These are phyloP conservation scores for Acinonyx jubatus DNA, from an alignment of 2,113 vertebrate species.

Conservation along the genomic window DNA sequence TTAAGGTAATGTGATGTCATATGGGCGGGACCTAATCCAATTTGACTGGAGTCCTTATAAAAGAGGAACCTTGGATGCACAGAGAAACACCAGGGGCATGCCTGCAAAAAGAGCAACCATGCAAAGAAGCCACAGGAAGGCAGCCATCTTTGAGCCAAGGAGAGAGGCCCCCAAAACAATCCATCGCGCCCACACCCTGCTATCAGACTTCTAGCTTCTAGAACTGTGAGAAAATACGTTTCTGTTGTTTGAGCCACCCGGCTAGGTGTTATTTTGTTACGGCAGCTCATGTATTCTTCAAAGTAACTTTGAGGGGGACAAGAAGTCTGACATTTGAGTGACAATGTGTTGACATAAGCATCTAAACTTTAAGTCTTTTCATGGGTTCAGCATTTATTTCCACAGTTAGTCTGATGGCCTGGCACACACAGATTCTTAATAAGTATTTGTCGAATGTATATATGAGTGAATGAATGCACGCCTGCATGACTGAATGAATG, in stretches of 20 bases:
- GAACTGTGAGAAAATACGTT: not conserved
- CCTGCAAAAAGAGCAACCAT: rapidly evolving
- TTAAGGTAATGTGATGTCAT: not conserved
- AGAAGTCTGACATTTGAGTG: not conserved
- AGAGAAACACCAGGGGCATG: not conserved
- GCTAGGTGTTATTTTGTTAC: not conserved
- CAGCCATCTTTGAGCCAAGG: not conserved
- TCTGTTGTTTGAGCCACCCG: not conserved
- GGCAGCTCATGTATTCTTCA: not conserved
- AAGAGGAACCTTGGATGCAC: not conserved
- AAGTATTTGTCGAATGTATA: not conserved
- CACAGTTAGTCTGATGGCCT: not conserved
- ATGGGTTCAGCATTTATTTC: not conserved
- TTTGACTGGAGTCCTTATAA: not conserved
- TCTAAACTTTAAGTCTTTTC: not conserved
- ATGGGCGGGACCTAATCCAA: not conserved
- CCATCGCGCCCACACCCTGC: not conserved
- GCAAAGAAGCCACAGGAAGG: not conserved
- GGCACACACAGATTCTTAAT: not conserved
- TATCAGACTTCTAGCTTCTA: not conserved
- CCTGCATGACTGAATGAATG: not conserved
- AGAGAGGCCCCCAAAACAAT: not conserved
- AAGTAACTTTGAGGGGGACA: not conserved
- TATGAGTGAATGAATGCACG: not conserved
- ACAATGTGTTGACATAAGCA: not conserved